A percentile compares a stretch with the other conserved stretches of the same genome.
Evolutionary conservation across 2,113 vertebrate species (phyloP).

Genomic region (Formicarius rufipectus): DNA sequence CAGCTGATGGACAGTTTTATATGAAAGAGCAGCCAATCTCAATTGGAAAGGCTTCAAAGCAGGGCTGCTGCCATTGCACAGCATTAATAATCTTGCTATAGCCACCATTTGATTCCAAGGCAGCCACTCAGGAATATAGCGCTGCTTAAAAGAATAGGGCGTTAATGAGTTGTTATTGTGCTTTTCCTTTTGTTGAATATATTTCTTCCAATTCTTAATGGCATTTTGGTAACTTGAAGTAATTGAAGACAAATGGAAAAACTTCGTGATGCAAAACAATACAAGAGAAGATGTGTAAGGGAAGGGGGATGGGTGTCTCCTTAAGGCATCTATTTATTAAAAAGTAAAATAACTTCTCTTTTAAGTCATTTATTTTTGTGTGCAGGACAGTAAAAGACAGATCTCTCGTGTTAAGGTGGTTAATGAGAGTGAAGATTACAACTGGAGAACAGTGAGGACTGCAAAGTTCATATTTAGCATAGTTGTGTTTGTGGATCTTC

Average conservation of each 20-base stretch:
- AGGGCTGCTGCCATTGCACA: neutral
- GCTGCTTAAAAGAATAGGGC: neutral
- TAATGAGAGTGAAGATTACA: neutral
- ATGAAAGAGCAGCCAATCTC: neutral
- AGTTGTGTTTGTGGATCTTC: neutral
- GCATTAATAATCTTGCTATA: neutral
- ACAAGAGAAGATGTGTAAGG: neutral
- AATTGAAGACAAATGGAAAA: conserved; percentile 1
- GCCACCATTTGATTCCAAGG: neutral
- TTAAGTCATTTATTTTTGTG: neutral
- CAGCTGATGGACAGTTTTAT: neutral
- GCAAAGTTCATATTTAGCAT: neutral
- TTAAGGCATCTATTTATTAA: neutral
- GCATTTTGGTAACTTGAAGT: neutral
- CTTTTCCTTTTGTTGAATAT: neutral
- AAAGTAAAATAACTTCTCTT: neutral
- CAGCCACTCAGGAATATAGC: neutral
- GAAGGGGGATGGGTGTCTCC: neutral
- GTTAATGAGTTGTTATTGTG: neutral
- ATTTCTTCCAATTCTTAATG: neutral
- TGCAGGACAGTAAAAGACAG: neutral
- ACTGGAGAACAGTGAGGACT: neutral
- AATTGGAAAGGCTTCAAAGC: neutral
- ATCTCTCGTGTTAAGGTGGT: neutral
- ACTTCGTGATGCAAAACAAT: neutral